These are phyloP conservation scores for Columba janthina DNA, from an alignment of 2,113 vertebrate species.

Conservation along the genomic window DNA sequence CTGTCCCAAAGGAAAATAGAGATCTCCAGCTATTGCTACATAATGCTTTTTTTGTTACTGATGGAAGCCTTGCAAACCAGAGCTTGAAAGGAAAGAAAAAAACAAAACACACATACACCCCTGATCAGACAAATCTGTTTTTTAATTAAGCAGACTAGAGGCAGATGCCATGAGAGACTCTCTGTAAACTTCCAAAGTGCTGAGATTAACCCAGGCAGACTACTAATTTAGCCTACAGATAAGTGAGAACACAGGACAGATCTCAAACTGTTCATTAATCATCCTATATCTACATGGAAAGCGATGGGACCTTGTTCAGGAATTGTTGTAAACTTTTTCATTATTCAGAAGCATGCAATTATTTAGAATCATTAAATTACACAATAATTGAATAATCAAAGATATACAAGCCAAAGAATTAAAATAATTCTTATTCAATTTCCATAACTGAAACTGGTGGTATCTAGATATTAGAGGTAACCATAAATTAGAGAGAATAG, in stretches of 20 bases:
- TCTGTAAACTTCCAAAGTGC: slow-evolving; percentile 40
- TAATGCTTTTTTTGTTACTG: neutral
- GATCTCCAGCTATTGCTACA: neutral
- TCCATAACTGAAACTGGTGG: neutral
- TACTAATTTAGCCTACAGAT: neutral
- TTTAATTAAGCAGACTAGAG: slow-evolving; percentile 34
- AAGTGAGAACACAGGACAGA: neutral
- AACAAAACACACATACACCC: no score
- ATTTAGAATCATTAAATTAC: neutral
- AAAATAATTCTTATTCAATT: neutral
- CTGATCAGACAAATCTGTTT: slow-evolving; percentile 12
- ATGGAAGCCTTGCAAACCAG: slow-evolving; percentile 32
- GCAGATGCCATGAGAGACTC: slow-evolving; percentile 19
- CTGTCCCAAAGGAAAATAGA: neutral
- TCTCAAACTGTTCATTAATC: neutral
- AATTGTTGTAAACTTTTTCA: neutral
- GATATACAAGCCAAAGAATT: neutral
- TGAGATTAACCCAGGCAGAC: slow-evolving; percentile 48
- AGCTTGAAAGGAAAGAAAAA: slow-evolving; percentile 11
- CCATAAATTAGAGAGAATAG: neutral
- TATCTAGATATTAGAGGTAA: neutral
- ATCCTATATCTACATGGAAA: neutral
- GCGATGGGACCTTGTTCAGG: neutral
- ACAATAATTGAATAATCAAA: neutral
- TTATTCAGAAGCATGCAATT: neutral